Percentiles rank a stretch among this genome's conserved stretches.
Conservation (phyloP, 2,888 invertebrate species). For the Disparrhopalites patrizii region DNA sequence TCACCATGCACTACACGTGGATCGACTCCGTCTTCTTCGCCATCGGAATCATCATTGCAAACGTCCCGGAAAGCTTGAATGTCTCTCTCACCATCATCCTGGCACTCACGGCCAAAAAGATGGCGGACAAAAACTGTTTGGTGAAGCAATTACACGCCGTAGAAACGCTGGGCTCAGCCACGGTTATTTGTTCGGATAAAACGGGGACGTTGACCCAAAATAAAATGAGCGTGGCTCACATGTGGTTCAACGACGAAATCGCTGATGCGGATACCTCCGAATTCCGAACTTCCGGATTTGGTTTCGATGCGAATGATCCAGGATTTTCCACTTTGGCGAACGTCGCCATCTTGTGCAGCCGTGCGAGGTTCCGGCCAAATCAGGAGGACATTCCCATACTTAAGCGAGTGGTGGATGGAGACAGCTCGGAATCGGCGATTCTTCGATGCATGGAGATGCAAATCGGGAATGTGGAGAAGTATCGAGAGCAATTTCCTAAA, state of each 20-base stretch:
- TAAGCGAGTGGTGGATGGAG: conserved; percentile 36
- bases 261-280: conserved; percentile 61
- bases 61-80: conserved; percentile 57
- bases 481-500: conserved; percentile 52
- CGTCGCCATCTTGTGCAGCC: conserved; percentile 65
- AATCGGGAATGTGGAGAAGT: conserved; percentile 73
- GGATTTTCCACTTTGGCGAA: conserved; percentile 58
- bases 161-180: conserved; percentile 98
- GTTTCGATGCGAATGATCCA: conserved; percentile 37
- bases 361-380: conserved; percentile 63
- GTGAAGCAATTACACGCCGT: conserved; percentile 79
- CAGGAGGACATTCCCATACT: conserved; percentile 54
- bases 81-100: conserved; percentile 56
- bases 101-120: conserved; percentile 96
- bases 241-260: conserved; percentile 72
- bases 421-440: conserved; percentile 58
- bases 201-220: conserved; percentile 85
- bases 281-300: conserved; percentile 46
- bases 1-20: conserved; percentile 26
- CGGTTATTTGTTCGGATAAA: conserved; percentile 99
- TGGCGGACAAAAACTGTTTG: conserved; percentile 91
- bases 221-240: conserved; percentile 59
- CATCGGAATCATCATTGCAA: conserved; percentile 30
- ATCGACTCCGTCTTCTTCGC: conserved; percentile 15
- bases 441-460: conserved; percentile 77